These are phyloP conservation scores for Salvelinus namaycush DNA, from an alignment of 2,113 vertebrate species.

Conservation along the genomic window DNA sequence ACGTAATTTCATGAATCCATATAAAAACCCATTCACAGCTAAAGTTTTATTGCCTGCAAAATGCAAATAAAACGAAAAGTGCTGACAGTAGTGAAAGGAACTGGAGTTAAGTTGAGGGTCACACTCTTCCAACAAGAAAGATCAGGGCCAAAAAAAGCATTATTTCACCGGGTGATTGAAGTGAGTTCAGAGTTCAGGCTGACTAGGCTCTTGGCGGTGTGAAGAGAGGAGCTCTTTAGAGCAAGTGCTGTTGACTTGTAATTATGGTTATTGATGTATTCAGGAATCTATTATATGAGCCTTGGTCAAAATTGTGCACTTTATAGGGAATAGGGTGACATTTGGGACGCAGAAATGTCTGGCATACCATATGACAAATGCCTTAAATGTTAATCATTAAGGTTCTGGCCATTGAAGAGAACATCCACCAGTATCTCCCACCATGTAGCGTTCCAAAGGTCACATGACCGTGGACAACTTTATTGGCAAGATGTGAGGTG, in stretches of 20 bases:
- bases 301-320: neutral
- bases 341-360: neutral
- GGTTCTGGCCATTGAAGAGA: neutral
- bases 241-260: constrained; percentile 9
- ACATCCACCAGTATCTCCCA: neutral
- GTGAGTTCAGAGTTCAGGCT: neutral
- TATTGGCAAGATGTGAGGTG: neutral
- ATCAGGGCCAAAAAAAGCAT: too few species aligned
- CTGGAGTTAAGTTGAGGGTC: neutral
- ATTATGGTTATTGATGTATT: constrained; percentile 16
- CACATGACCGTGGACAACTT: neutral
- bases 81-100: neutral
- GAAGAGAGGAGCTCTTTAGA: constrained; percentile 2
- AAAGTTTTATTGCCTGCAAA: too few species aligned
- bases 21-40: too few species aligned
- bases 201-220: neutral
- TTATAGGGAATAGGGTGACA: too few species aligned
- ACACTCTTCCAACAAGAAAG: too few species aligned
- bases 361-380: neutral
- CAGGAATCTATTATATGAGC: neutral
- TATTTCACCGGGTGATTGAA: neutral
- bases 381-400: neutral
- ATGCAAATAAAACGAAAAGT: too few species aligned
- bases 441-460: neutral
- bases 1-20: too few species aligned